Evolutionary conservation across 2,113 vertebrate genomes (phyloP).

Genomic region (Clarias macrocephalus): DNA sequence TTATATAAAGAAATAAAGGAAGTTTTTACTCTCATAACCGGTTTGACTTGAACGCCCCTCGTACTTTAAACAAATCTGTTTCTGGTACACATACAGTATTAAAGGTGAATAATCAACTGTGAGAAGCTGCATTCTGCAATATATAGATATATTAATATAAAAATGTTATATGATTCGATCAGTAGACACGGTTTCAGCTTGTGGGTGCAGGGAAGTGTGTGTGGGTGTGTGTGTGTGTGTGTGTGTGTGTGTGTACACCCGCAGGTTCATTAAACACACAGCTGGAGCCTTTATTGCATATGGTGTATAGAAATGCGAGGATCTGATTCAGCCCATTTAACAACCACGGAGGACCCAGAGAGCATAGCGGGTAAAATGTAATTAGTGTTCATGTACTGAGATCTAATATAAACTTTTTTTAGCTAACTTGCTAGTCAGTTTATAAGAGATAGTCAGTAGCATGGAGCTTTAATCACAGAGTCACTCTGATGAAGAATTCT

Average conservation of each 20-base stretch:
- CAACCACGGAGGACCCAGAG: neutral
- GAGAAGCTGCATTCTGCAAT: neutral
- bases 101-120: neutral
- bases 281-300: neutral
- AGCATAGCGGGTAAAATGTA: neutral
- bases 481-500: neutral
- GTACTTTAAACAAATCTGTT: neutral
- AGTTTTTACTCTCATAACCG: too few relatives aligned
- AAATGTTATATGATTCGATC: too few relatives aligned
- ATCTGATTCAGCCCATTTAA: slow-evolving; percentile 8
- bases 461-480: neutral
- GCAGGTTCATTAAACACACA: slow-evolving; percentile 1
- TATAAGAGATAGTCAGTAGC: neutral
- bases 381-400: neutral
- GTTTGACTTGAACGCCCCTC: too few relatives aligned
- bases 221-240: neutral
- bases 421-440: neutral
- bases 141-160: too few relatives aligned
- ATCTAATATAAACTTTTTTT: neutral
- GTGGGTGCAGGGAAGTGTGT: neutral
- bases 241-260: neutral
- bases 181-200: neutral
- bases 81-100: neutral
- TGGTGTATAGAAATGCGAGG: neutral
- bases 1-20: too few relatives aligned